Base-by-base conservation (phyloP, 2,888 invertebrate genomes). In the Plebejus anna region DNA sequence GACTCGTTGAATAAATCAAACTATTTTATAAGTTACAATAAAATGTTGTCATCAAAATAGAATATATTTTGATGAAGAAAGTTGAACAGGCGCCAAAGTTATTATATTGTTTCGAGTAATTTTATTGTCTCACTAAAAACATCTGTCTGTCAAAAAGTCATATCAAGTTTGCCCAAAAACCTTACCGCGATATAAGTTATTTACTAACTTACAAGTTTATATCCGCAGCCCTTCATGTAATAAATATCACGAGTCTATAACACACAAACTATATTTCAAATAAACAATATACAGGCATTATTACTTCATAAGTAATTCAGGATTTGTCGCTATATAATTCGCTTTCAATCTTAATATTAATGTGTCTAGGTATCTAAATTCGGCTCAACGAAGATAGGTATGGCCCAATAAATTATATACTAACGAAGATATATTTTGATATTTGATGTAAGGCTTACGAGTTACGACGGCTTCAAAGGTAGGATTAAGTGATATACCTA, bases 261-360 rank as follows among this genome's bases (percentile, higher is more conserved):
- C 13, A 32, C 13, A 13, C 11, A 11, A 28, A 32, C 13, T 32
- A 13, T 32, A 32, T 13, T 66, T 66, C 32, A 66, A 32, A 66
- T 66, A 61, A 22, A 61, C 28, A 59, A n/a, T 59, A 28, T 22
- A 61, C 28, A 9, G 22, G 59, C 59, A 22, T 6, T 57, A 57
- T 57, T 59, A 59, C 22, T 28, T 28, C 4, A 61, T 61, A 28
- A 61, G 61, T 61, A 61, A 61, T 61, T 28, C 9, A 61, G 11
- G 28, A 61, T 61, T 11, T 61, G 11, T 61, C 28, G 7, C 22
- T 61, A 28, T 61, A 61, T 11, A 28, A 61, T 61, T 28, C 28
- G 61, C 61, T 61, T 61, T 61, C 28, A 61, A 61, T 61, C 61
- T 61, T 61, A 28, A 61, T 61, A 61, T 61, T 61, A 61, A 22